A percentile compares a stretch with the other conserved stretches of the same genome.
phyloP scores from a whole-genome alignment of 2,888 invertebrate species.

The Drosophila barbarae region DNA sequence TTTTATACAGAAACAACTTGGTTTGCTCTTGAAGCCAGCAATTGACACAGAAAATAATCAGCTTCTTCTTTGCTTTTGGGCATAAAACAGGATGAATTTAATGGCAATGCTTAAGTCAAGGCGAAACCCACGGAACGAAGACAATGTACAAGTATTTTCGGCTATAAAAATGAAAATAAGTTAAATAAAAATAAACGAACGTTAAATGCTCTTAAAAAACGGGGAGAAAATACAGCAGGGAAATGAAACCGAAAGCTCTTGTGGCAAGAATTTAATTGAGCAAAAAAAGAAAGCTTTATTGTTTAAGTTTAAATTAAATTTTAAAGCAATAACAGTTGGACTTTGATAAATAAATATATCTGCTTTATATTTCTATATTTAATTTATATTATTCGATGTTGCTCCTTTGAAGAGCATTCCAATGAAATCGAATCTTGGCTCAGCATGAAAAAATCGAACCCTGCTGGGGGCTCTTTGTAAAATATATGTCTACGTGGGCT shows the following conservation, averaged over 20 bases:
- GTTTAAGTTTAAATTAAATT: background rate
- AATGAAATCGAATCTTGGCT: slow-evolving; percentile 17
- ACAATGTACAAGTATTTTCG: slow-evolving; percentile 30
- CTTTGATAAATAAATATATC: no score
- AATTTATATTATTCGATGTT: background rate
- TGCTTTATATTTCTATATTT: background rate
- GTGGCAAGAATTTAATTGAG: background rate
- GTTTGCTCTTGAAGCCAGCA: slow-evolving; percentile 66
- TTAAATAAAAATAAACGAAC: slow-evolving; percentile 9
- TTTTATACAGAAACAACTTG: slow-evolving; percentile 15
- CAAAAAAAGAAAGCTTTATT: background rate
- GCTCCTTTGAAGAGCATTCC: background rate
- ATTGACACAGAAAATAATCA: slow-evolving; percentile 65
- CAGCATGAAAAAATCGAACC: slow-evolving; percentile 25
- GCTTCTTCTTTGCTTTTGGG: slow-evolving; percentile 31
- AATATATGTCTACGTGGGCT: slow-evolving; percentile 27
- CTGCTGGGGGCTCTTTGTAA: slow-evolving; percentile 24
- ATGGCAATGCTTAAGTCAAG: slow-evolving; percentile 68
- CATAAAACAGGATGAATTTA: slow-evolving; percentile 64
- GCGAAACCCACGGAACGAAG: slow-evolving; percentile 44
- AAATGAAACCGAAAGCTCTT: background rate
- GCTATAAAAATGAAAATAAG: slow-evolving; percentile 17
- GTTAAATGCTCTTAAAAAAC: slow-evolving; percentile 10
- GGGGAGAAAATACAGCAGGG: background rate
- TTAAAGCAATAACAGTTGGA: no score